Evolutionary conservation across 2,888 invertebrate genomes (phyloP).

Genomic region (Sarcophaga rosellei): DNA sequence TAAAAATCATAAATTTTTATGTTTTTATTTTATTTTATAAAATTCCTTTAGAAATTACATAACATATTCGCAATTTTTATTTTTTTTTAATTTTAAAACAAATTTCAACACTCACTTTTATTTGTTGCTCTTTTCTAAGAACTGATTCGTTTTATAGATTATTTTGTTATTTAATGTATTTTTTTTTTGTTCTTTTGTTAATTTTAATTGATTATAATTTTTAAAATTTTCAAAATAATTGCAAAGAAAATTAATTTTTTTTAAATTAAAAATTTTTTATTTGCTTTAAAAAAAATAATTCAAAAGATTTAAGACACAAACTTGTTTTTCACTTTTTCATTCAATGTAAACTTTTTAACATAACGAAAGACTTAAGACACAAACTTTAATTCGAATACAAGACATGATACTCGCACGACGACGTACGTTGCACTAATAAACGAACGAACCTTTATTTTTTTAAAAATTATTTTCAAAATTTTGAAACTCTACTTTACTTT

Average conservation of each 20-base stretch:
- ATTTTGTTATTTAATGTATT: constrained; percentile 2
- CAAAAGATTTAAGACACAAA: constrained; percentile 50
- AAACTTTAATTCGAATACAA: constrained; percentile 49
- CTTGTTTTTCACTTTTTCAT: constrained; percentile 10
- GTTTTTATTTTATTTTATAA: background rate
- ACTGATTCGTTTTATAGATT: background rate
- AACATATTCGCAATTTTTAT: background rate
- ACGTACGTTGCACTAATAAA: constrained; percentile 58
- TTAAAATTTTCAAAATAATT: too few species aligned
- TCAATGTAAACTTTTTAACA: background rate
- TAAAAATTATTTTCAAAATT: constrained; percentile 49
- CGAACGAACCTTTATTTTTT: constrained; percentile 27
- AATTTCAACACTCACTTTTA: constrained; percentile 53
- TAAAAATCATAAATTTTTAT: background rate
- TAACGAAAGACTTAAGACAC: constrained; percentile 56
- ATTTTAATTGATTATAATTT: too few species aligned
- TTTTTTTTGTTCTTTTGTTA: background rate
- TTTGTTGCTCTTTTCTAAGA: background rate
- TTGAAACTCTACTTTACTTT: constrained; percentile 32
- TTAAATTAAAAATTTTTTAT: background rate
- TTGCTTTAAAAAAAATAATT: background rate
- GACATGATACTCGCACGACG: constrained; percentile 55
- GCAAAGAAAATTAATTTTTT: constrained; percentile 10
- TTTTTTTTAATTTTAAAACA: background rate
- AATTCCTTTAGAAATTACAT: background rate